Base-by-base conservation (phyloP, 2,113 vertebrate species). In the Myodes glareolus region DNA sequence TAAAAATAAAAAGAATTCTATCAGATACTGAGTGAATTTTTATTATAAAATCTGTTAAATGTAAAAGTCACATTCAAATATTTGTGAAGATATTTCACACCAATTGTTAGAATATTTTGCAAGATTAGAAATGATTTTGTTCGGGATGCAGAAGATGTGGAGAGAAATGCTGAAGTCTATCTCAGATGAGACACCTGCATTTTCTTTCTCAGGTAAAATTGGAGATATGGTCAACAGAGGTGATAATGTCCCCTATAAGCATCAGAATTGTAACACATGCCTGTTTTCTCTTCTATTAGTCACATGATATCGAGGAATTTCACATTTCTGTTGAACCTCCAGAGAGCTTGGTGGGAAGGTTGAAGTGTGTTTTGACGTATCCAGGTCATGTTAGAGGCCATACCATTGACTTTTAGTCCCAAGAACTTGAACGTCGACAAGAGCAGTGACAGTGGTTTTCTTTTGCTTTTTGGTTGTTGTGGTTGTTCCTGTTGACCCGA, bases 261-360 rank as follows among this genome's bases (percentile, higher is more conserved):
- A n/a, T 23, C 36, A 50, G 5, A 90, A 45, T 47, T 47, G 1
- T 2, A 13, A 50, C 14, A 21, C 3, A 9, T 25, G 7, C 11
- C 1, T 21, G 31, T 23, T 12, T 4, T 76, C 25, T 11, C 27
- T 9, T 31, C 1, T 81, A 67, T 78, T 31, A 23, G 58, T 4
- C 2, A 21, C 1, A 31, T 31, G 0, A 29, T 55, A 36, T n/a
- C 1, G 47, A 29, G 21, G 19, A 11, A 3, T 42, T 67, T 92
- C 63, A 36, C 2, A 13, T n/a, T n/a, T 29, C 73, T 13, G 0
- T 3, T 39, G 29, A 45, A 29, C 27, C 3, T 39, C 45, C 19
- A 29, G 0, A 65, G 7, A 90, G 19, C 21, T 17, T 33, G 2
- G 17, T 45, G 25, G 33, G 50, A 58, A 81, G 19, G 9, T 25